Base-by-base conservation (phyloP, 2,113 vertebrate species). In the Rana temporaria region DNA sequence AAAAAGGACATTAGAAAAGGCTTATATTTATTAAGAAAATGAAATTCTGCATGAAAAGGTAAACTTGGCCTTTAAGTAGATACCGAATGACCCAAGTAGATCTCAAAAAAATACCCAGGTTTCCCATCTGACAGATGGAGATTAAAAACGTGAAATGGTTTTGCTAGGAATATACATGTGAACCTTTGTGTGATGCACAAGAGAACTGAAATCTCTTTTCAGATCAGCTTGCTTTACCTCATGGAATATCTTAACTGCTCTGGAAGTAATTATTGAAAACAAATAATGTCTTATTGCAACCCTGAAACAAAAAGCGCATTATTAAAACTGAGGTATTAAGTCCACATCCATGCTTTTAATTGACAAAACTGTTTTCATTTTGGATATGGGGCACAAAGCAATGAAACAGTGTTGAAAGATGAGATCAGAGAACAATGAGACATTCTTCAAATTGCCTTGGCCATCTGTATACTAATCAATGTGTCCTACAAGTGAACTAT, bases 391-490 rank as follows among this genome's bases (percentile, higher is more conserved):
- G 75, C 8, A 19, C 0, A 22, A 22, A 32, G 15, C 1, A 55
- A 65, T 34, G 68, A 38, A 0, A 15, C 24, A 26, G 26, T 0
- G 0, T 68, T 2, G n/a, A 38, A 63, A 18, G 70, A 9, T 22
- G 15, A 26, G 24, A 67, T 0, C 38, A 0, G 53, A 67, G 38
- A 12, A 1, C 0, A 0, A 20, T 0, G 4, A 66, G 68, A 20
- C 82, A 38, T 38, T 82, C 72, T 55, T 84, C 79, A 60, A 62
- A 32, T 73, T 42, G 34, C 63, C 71, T 66, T 22, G 26, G 18
- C 8, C 5, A 18, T 18, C 6, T 53, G 15, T 56, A 4, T 6
- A 17, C 26, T 62, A 18, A 68, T 5, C 53, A 32, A 52, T 7
- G 4, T 53, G 42, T 60, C 20, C 34, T 32, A 57, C 17, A 26